phyloP scores from a whole-genome alignment of 2,113 vertebrate species.

The Anas platyrhynchos region DNA sequence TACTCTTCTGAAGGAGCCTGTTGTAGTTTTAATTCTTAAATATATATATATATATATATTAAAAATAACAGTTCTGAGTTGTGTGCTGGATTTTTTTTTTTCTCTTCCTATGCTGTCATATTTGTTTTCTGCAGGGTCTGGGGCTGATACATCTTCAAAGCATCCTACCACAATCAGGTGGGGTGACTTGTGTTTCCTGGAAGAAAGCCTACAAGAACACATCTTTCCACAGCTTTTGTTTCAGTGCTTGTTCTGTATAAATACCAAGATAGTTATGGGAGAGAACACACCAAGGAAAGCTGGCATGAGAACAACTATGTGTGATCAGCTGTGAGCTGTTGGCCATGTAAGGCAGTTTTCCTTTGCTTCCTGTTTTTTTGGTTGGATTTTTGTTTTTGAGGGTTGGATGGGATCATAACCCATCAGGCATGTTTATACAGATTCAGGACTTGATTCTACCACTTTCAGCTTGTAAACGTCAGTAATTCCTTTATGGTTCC shows the following conservation, averaged over 20 bases:
- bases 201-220: neutral
- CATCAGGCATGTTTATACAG: neutral
- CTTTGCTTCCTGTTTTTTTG: neutral
- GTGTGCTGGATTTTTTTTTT: fast-evolving
- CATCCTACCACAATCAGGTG: neutral
- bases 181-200: neutral
- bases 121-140: fast-evolving
- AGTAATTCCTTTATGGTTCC: neutral
- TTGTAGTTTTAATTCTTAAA: neutral
- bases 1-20: neutral
- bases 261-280: neutral
- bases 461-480: neutral
- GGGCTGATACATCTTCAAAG: neutral
- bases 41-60: neutral
- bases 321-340: neutral
- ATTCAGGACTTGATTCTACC: neutral
- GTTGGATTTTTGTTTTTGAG: neutral
- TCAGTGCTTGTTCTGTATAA: neutral
- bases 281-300: neutral
- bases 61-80: neutral
- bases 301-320: neutral
- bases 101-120: neutral
- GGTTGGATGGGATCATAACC: neutral
- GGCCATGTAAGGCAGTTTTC: fast-evolving
- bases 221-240: neutral